Evolutionary conservation across 2,888 invertebrate species (phyloP).

Genomic region (Blastobasis lacticolella): DNA sequence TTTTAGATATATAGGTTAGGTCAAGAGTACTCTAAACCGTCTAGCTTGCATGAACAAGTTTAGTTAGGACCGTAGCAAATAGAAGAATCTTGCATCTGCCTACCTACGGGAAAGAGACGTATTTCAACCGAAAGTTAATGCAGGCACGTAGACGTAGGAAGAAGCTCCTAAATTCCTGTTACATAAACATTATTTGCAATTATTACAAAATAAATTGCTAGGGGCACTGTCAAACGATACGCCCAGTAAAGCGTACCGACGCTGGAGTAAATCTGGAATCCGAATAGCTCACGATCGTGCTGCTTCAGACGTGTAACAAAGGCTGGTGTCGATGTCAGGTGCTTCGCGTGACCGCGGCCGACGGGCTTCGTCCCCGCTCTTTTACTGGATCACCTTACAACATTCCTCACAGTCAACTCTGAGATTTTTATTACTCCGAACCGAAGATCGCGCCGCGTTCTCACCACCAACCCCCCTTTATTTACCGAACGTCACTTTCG

Average conservation of each 20-base stretch:
- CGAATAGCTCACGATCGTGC: conserved; percentile 44
- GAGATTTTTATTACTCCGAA: conserved; percentile 41
- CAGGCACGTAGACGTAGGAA: too few species aligned
- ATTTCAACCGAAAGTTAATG: too few species aligned
- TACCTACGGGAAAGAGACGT: too few species aligned
- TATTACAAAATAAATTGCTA: too few species aligned
- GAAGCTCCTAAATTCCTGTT: too few species aligned
- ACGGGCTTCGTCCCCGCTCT: conserved; percentile 47
- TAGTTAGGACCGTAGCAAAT: too few species aligned
- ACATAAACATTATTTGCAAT: too few species aligned
- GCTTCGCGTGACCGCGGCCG: conserved; percentile 55
- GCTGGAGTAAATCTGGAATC: conserved; percentile 41
- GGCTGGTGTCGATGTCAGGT: conserved; percentile 51
- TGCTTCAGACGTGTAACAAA: conserved; percentile 38
- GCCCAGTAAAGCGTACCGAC: conserved; percentile 31
- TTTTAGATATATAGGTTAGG: too few species aligned
- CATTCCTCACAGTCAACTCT: conserved; percentile 44
- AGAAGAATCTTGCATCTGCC: too few species aligned
- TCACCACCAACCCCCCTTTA: conserved; percentile 15
- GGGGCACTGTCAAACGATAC: conserved; percentile 12
- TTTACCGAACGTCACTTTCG: conserved; percentile 18
- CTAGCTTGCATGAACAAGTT: too few species aligned
- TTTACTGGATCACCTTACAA: conserved; percentile 57
- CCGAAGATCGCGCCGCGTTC: conserved; percentile 21
- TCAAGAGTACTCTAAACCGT: too few species aligned